Evolutionary conservation across 2,797 vertebrate genomes (phyloP).

Genomic region (Echiichthys vipera): DNA sequence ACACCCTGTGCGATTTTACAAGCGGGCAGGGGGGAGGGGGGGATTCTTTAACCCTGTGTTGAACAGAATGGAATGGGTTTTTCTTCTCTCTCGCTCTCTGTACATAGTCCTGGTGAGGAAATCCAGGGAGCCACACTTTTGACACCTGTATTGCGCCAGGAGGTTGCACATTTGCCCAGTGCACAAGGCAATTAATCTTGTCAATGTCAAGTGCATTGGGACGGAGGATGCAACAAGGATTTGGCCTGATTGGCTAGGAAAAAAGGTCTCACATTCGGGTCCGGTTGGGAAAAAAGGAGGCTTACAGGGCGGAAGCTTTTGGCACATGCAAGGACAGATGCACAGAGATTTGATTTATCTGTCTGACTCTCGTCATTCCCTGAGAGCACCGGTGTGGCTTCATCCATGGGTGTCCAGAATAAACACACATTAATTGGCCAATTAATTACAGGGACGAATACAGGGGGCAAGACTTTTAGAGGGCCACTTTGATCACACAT

Average conservation of each 20-base stretch:
- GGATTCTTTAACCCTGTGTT: conserved; percentile 76
- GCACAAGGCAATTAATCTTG: conserved; percentile 85
- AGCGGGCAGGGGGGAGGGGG: conserved; percentile 55
- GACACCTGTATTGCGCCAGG: conserved; percentile 82
- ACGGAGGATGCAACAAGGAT: conserved; percentile 82
- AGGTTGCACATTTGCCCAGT: conserved; percentile 78
- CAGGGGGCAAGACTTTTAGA: conserved; percentile 69
- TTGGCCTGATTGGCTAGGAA: conserved; percentile 83
- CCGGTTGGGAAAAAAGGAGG: conserved; percentile 71
- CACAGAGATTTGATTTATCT: conserved; percentile 85
- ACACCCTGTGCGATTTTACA: conserved; percentile 79
- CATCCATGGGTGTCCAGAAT: conserved; percentile 81
- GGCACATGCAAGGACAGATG: conserved; percentile 82
- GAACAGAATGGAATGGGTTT: conserved; percentile 48
- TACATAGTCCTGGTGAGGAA: conserved; percentile 58
- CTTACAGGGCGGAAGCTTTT: conserved; percentile 74
- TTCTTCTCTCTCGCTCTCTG: conserved; percentile 41
- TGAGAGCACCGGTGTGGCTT: conserved; percentile 64
- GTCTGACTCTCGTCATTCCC: conserved; percentile 80
- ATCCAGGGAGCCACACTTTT: conserved; percentile 66
- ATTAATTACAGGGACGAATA: conserved; percentile 84
- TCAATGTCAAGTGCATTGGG: conserved; percentile 85
- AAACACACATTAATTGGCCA: conserved; percentile 85
- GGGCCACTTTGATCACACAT: conserved; percentile 71
- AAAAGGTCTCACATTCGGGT: conserved; percentile 80